Conservation (phyloP, 2,113 vertebrate species). For the Saguinus imperator region DNA sequence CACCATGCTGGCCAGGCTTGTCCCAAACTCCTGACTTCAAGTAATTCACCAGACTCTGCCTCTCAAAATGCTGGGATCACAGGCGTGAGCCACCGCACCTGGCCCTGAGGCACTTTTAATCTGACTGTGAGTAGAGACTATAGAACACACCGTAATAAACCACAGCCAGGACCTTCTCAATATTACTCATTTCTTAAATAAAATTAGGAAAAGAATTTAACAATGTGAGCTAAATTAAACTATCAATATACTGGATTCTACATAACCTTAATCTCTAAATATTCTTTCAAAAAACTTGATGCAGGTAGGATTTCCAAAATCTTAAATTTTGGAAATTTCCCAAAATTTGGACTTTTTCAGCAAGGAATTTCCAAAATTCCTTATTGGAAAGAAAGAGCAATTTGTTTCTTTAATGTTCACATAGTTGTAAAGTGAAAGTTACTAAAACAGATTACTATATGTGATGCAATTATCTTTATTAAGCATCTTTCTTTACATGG, state of each 20-base stretch:
- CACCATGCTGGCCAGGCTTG: too few relatives aligned
- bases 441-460: neutral
- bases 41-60: too few relatives aligned
- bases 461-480: neutral
- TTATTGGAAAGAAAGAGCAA: neutral
- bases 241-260: neutral
- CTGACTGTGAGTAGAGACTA: neutral
- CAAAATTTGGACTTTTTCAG: too few relatives aligned
- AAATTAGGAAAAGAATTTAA: neutral
- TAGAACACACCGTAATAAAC: neutral
- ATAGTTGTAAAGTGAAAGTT: neutral
- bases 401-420: neutral
- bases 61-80: too few relatives aligned
- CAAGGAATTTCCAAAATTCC: neutral
- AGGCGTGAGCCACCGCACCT: too few relatives aligned
- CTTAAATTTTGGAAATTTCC: too few relatives aligned
- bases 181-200: neutral
- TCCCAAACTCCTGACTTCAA: too few relatives aligned
- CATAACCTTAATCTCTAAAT: neutral
- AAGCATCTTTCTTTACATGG: neutral
- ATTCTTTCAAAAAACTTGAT: neutral
- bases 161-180: neutral
- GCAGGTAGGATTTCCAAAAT: neutral
- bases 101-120: fast-evolving
- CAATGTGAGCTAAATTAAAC: neutral